Conservation (phyloP, 1,140 invertebrate species). For the Phymorhynchus buccinoides region DNA sequence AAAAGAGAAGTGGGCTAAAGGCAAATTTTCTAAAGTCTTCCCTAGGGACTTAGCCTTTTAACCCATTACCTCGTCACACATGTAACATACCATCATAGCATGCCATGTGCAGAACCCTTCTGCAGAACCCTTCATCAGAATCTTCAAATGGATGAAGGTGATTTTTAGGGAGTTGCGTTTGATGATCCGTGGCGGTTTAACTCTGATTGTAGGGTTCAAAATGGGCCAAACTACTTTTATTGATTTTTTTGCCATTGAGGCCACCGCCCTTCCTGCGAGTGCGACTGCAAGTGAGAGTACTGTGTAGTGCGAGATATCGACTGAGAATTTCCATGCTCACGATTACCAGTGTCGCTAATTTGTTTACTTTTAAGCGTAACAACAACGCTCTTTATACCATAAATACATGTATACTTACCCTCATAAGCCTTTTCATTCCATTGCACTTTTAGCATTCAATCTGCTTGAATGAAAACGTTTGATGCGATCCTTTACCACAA, state of each 20-base stretch:
- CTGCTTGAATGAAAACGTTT: neutral
- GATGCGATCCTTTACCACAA: neutral
- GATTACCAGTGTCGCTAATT: neutral
- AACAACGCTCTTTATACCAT: too few species aligned
- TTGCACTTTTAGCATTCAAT: neutral
- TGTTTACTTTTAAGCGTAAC: neutral
- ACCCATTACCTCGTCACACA: too few species aligned
- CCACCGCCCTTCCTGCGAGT: conserved; percentile 1
- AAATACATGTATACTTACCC: neutral
- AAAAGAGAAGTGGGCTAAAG: too few species aligned
- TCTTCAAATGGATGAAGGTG: too few species aligned
- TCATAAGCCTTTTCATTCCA: neutral
- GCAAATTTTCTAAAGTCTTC: too few species aligned
- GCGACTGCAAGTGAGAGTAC: too few species aligned
- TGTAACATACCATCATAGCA: too few species aligned
- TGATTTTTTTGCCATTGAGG: neutral
- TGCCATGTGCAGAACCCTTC: too few species aligned
- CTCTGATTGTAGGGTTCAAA: neutral
- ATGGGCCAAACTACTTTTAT: neutral
- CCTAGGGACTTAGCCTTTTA: too few species aligned
- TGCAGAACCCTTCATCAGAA: too few species aligned
- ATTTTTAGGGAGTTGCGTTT: too few species aligned
- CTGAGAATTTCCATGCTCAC: neutral
- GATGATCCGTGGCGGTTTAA: neutral
- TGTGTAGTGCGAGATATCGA: neutral